Evolutionary conservation across 2,888 invertebrate genomes (phyloP), one percentile per base, ranked within the genome.

Genomic region (Hybos culiciformis): DNA sequence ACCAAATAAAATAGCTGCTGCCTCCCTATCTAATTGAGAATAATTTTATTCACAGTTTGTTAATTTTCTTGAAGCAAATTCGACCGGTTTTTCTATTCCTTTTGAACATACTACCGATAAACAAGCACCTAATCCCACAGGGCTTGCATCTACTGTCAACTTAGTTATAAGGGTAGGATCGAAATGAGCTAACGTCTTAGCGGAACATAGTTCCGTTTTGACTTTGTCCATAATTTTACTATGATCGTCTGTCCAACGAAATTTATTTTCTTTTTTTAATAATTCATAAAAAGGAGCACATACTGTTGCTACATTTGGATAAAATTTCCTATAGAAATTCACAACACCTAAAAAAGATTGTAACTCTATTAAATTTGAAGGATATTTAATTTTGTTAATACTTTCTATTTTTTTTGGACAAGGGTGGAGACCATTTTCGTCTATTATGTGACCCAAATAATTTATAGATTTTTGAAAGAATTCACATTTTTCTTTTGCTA

Each of bases 11-110:
- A 59, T 39, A 33, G 56, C 54, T 9, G 58, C 50, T 36, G 55
- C 61, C 50, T 62, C 60, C 47, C 56, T 53, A 40, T 62, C 56
- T 19, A 44, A 52, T 50, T 59, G 57, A 23, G 55, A 49, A 48
- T 62, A 60, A 26, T 53, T 53, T 36, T 49, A 46, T 48, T 62
- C 58, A 11, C 56, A 46, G 20, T 33, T 31, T 18, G 51, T 54
- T 18, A 63, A 44, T 7, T 52, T 49, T 41, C 54, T 44, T 9
- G 57, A 55, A 4, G 56, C 56, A 50, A 51, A 56, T 12, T 49
- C 50, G 11, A 57, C 51, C 5, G 54, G 54, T 49, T 53, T 50
- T 42, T 54, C 53, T 32, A 47, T 45, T 32, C 58, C 55, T 49
- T 57, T 52, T 41, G 46, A 48, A 41, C 51, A 36, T 32, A 17